These are phyloP conservation scores for Lottia gigantea DNA, from an alignment of 2,888 invertebrate genomes.

Conservation along the genomic window DNA sequence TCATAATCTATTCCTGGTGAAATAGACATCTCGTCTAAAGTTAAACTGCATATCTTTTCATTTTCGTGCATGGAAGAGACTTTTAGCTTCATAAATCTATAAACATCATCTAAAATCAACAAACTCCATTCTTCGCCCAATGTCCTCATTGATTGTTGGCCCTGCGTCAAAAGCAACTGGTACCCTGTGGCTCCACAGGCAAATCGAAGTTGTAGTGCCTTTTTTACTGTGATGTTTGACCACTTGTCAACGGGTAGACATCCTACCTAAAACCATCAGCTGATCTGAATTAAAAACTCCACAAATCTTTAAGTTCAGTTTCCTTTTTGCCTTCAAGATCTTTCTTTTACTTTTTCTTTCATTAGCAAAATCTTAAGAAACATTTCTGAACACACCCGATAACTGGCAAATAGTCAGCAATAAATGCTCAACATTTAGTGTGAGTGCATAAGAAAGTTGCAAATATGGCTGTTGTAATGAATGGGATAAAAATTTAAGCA, in stretches of 20 bases:
- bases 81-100: constrained; percentile 1
- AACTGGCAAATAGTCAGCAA: too few relatives aligned
- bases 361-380: too few relatives aligned
- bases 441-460: too few relatives aligned
- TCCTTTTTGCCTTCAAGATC: not conserved
- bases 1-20: not conserved
- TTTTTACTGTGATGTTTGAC: not conserved
- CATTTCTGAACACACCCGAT: too few relatives aligned
- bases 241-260: not conserved
- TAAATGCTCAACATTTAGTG: too few relatives aligned
- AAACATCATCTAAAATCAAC: not conserved
- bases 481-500: too few relatives aligned
- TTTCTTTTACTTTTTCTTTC: not conserved
- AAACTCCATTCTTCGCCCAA: not conserved
- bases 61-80: not conserved
- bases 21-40: not conserved
- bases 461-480: too few relatives aligned
- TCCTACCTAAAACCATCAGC: not conserved
- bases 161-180: not conserved
- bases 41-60: not conserved
- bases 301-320: not conserved
- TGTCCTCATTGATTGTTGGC: not conserved
- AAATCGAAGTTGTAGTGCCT: not conserved
- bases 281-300: not conserved
- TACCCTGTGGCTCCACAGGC: constrained; percentile 1